These are phyloP conservation scores for Andrena praecox DNA, from an alignment of 2,888 invertebrate genomes.

Conservation along the genomic window DNA sequence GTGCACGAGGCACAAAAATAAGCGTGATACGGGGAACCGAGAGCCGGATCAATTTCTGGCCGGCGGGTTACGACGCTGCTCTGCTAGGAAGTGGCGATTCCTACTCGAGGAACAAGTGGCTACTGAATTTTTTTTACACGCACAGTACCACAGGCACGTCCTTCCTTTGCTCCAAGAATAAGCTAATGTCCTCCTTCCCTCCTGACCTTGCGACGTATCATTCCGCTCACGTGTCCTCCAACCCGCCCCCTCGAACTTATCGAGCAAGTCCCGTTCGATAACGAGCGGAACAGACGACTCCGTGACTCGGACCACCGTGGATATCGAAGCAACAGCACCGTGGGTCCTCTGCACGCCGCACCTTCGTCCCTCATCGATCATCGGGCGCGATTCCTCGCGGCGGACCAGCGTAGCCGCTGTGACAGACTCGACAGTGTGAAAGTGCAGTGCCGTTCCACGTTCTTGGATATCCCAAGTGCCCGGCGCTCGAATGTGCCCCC, in stretches of 20 bases:
- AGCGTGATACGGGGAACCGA: constrained; percentile 59
- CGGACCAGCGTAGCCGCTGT: constrained; percentile 3
- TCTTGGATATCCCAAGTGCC: neutral
- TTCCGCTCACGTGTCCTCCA: constrained; percentile 13
- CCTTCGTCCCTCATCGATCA: constrained; percentile 25
- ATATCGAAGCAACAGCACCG: too few relatives aligned
- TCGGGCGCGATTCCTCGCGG: neutral
- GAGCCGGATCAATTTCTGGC: constrained; percentile 43
- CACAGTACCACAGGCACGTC: neutral
- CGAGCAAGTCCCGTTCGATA: neutral
- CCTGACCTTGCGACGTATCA: constrained; percentile 3
- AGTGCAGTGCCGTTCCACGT: constrained; percentile 36
- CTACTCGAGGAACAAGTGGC: constrained; percentile 50
- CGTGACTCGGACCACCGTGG: neutral
- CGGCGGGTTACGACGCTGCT: constrained; percentile 19
- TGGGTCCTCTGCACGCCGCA: neutral
- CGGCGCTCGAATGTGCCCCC: constrained; percentile 21
- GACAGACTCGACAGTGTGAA: constrained; percentile 36
- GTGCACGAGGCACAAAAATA: constrained; percentile 61
- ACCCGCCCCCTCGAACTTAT: neutral
- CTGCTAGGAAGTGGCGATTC: constrained; percentile 7
- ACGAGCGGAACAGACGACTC: neutral
- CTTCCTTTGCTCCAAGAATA: constrained; percentile 3
- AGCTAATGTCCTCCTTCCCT: neutral
- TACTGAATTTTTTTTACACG: neutral